Evolutionary conservation across 2,888 invertebrate species (phyloP).

Genomic region (Drosophila nr. perissopoda): DNA sequence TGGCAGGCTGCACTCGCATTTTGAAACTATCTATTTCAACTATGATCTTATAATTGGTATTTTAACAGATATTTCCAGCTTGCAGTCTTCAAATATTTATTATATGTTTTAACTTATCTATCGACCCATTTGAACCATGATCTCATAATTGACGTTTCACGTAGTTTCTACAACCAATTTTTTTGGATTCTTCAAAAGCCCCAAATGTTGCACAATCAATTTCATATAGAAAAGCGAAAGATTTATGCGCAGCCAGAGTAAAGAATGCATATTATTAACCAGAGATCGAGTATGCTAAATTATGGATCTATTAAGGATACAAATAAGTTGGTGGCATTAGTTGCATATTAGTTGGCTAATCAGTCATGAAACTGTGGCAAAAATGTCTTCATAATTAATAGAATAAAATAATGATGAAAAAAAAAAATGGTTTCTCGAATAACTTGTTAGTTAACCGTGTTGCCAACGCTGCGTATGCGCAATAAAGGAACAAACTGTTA

Average conservation of each 20-base stretch:
- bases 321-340: neutral
- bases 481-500: slow-evolving; percentile 35
- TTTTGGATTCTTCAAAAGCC: neutral
- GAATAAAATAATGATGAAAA: neutral
- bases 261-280: neutral
- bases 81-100: neutral
- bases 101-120: neutral
- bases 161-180: neutral
- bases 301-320: neutral
- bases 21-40: slow-evolving; percentile 19
- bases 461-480: slow-evolving; percentile 52
- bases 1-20: slow-evolving; percentile 1
- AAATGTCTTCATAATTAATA: neutral
- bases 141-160: neutral
- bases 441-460: slow-evolving; percentile 26
- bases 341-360: neutral
- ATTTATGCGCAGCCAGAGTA: neutral
- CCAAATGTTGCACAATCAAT: neutral
- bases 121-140: neutral
- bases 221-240: no score
- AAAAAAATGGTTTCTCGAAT: neutral
- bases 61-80: neutral
- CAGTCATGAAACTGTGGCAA: neutral
- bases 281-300: neutral
- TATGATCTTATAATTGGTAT: slow-evolving; percentile 5